Base-by-base conservation (phyloP, 1,140 invertebrate genomes). In the Drosophila fuyamai region DNA sequence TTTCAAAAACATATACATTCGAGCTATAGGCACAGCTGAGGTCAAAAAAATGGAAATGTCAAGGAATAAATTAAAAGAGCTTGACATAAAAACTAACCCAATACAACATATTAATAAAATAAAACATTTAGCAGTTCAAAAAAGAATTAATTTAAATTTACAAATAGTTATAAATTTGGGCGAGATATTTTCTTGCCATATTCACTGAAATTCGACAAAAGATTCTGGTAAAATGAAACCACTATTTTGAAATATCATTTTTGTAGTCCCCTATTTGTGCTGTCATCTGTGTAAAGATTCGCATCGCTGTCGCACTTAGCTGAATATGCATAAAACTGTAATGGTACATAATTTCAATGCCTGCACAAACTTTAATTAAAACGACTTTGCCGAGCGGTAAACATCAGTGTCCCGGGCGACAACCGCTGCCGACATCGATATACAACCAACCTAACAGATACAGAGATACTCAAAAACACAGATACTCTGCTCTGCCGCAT, bases 361-460 rank as follows among this genome's bases (percentile, higher is more conserved):
- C 72, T 74, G 62, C 72, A 77, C 74, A 76, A 88, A 83, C 76
- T 88, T 83, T 88, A 88, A 88, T 88, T 88, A 88, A 88, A 88
- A 89, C 73, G 71, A 88, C 59, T 83, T 86, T 77, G 60, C 79
- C 56, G 61, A 81, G 67, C 67, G 81, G 68, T 85, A 77, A 84
- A 77, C 81, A 84, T 58, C 71, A 73, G 51, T 41, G 73, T 79
- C 58, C 51, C 62, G 65, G 47, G 67, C 62, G 70, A 56, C 54
- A 61, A 47, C 48, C 53, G 57, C 32, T 55, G 14, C 62, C 44
- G 14, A 18, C 18, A 44, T 23, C 9, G 1, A 67, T 46, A 48
- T 50, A 27, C 44, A 14, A 56, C 16, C 46, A 68, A 51, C 63
- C 63, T 41, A 18, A 65, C 18, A 38, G 36, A 62, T 57, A 38